Percentiles rank a stretch among this genome's conserved stretches.
Evolutionary conservation across 2,113 vertebrate genomes (phyloP).

Genomic region (Ammospiza nelsoni): DNA sequence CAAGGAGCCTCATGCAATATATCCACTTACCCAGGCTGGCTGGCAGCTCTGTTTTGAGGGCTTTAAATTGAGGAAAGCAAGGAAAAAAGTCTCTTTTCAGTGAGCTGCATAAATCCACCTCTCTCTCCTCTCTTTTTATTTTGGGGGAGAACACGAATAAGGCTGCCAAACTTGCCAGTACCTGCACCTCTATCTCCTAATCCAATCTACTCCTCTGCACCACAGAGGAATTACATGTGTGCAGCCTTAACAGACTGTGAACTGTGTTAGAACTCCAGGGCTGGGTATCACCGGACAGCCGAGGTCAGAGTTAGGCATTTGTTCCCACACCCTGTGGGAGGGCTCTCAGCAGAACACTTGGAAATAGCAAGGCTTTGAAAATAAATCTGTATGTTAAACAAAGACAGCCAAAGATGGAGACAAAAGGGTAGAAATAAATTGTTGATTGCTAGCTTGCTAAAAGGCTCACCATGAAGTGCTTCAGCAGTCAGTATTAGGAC

Average conservation of each 20-base stretch:
- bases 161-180: not conserved
- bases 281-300: not conserved
- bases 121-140: not conserved
- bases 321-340: not conserved
- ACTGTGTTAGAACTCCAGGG: not conserved
- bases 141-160: not conserved
- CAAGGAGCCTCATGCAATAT: not conserved
- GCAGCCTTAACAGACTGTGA: not conserved
- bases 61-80: not conserved
- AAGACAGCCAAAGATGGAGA: conserved; percentile 6
- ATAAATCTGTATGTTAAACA: conserved; percentile 43
- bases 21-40: not conserved
- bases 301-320: not conserved
- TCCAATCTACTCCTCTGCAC: not conserved
- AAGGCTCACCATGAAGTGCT: conserved; percentile 41
- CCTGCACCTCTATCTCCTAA: not conserved
- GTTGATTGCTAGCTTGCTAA: conserved; percentile 48
- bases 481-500: conserved; percentile 20
- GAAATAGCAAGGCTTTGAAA: conserved; percentile 14
- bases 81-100: not conserved
- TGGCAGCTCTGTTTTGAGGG: not conserved
- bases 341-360: not conserved
- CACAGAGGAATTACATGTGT: not conserved
- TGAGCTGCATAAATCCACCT: not conserved
- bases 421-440: conserved; percentile 46